phyloP scores from a whole-genome alignment of 2,888 invertebrate species.

The Stegophylla sp. region DNA sequence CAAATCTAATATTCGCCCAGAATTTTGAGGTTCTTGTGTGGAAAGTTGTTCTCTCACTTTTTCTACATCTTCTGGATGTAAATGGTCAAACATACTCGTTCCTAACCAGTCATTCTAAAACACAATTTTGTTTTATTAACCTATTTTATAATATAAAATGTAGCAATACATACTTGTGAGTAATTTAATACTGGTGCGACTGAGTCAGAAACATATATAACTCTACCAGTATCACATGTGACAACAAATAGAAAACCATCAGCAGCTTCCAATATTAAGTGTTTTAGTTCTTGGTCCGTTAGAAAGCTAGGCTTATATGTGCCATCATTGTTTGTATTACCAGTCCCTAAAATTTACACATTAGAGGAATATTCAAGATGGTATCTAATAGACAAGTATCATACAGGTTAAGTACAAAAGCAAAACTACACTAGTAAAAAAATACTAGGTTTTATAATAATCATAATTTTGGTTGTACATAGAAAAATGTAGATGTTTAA shows the following conservation, averaged over 20 bases:
- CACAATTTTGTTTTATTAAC: slow-evolving; percentile 27
- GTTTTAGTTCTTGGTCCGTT: slow-evolving; percentile 98
- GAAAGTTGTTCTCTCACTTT: slow-evolving; percentile 96
- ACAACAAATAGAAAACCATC: slow-evolving; percentile 97
- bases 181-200: slow-evolving; percentile 97
- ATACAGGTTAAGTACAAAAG: background rate
- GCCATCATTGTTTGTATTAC: slow-evolving; percentile 94
- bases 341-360: slow-evolving; percentile 75
- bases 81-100: slow-evolving; percentile 91
- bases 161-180: slow-evolving; percentile 72
- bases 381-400: no score
- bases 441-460: background rate
- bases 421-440: background rate
- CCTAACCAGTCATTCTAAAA: slow-evolving; percentile 94
- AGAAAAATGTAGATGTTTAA: no score
- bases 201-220: slow-evolving; percentile 98
- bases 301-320: slow-evolving; percentile 98
- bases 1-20: slow-evolving; percentile 92
- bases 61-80: slow-evolving; percentile 97
- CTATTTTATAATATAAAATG: background rate
- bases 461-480: no score
- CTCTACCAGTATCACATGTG: slow-evolving; percentile 94
- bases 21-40: slow-evolving; percentile 94
- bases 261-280: slow-evolving; percentile 97
- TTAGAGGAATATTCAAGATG: background rate